phyloP scores from a whole-genome alignment of 2,113 vertebrate genomes.

The Galemys pyrenaicus region DNA sequence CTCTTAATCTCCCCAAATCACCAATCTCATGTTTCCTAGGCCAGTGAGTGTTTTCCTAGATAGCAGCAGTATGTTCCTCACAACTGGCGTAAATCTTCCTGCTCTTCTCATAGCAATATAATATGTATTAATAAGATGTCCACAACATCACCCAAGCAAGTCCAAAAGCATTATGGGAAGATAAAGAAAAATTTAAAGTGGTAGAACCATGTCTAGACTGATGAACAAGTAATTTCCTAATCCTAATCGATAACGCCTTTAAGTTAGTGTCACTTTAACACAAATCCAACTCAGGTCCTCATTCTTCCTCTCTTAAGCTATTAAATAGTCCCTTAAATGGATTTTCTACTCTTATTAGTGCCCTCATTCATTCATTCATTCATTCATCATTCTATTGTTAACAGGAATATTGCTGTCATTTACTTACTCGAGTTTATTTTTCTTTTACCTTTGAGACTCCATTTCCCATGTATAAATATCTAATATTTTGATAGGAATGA shows the following conservation, averaged over 20 bases:
- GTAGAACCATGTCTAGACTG: not conserved
- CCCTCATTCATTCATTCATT: not conserved
- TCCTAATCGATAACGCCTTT: not conserved
- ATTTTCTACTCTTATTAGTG: not conserved
- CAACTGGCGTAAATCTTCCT: not conserved
- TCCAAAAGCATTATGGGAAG: not conserved
- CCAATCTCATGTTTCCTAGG: not conserved
- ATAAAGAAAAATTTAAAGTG: not conserved
- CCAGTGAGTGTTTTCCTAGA: not conserved
- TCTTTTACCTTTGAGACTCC: not conserved
- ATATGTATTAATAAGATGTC: not conserved
- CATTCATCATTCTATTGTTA: not conserved
- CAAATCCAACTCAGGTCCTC: not conserved
- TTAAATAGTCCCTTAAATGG: not conserved
- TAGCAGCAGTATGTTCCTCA: not conserved
- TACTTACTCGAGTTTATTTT: not conserved
- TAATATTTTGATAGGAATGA: not conserved
- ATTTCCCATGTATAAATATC: not conserved
- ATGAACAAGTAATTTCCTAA: not conserved
- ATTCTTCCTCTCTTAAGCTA: not conserved
- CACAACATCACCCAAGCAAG: not conserved
- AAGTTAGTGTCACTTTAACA: not conserved
- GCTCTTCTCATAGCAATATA: not conserved
- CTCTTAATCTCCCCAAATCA: not conserved
- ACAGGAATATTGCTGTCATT: not conserved